Conservation (phyloP, 1,140 invertebrate species). For the Acromyrmex echinatior region DNA sequence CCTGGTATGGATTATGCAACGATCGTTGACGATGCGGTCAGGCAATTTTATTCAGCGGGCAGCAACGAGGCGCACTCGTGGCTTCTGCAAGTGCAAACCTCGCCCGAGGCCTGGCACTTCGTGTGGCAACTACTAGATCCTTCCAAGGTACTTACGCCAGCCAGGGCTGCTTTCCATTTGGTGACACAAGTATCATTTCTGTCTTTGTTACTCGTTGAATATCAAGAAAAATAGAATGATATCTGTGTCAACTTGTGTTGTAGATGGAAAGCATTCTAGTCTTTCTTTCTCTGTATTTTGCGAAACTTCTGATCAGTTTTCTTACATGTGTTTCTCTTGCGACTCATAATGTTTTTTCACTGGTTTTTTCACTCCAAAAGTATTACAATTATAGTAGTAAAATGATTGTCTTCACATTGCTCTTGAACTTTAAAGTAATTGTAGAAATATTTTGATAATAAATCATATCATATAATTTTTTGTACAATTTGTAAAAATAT, state of each 20-base stretch:
- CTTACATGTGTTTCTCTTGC: background rate
- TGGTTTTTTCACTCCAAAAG: no score
- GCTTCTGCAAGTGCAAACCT: constrained; percentile 93
- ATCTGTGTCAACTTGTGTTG: no score
- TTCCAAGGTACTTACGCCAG: constrained; percentile 88
- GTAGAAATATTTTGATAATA: background rate
- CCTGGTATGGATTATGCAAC: constrained; percentile 75
- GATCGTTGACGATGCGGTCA: constrained; percentile 86
- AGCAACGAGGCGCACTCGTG: constrained; percentile 92
- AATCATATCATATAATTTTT: no score
- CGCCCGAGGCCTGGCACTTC: constrained; percentile 95
- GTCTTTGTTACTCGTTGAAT: no score
- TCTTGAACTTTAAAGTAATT: background rate
- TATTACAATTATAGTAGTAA: no score
- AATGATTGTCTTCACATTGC: background rate
- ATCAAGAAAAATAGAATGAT: no score
- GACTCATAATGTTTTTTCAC: background rate
- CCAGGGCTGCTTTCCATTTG: background rate
- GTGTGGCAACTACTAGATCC: constrained; percentile 94
- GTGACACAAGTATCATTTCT: no score
- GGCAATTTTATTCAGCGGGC: constrained; percentile 87
- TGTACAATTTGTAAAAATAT: no score
- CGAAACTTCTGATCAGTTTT: background rate
- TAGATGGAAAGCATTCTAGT: no score
- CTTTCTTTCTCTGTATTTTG: background rate